phyloP scores from a whole-genome alignment of 2,797 vertebrate genomes.

The Harpagifer antarcticus region DNA sequence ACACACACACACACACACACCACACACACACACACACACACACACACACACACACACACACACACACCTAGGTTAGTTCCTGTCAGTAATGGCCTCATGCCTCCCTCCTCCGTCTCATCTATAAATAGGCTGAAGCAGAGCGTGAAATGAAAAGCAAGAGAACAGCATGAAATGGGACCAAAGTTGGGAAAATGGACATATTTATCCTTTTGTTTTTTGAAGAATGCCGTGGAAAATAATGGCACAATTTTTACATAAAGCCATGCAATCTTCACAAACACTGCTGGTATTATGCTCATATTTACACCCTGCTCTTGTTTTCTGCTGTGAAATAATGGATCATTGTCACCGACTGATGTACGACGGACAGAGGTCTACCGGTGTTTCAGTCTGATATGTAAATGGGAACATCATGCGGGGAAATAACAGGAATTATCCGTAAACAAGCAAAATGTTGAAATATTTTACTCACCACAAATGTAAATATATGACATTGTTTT shows the following conservation, averaged over 20 bases:
- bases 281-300: conserved; percentile 56
- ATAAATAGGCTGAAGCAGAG: conserved; percentile 82
- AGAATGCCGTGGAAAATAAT: conserved; percentile 63
- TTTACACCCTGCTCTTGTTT: conserved; percentile 45
- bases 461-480: conserved; percentile 2
- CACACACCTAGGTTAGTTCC: conserved; percentile 52
- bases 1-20: background rate
- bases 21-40: conserved; percentile 28
- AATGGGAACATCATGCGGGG: conserved; percentile 31
- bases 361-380: conserved; percentile 19
- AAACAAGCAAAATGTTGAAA: conserved; percentile 22
- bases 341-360: conserved; percentile 27
- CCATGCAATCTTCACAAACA: conserved; percentile 76
- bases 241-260: conserved; percentile 69
- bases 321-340: conserved; percentile 53
- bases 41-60: conserved; percentile 17
- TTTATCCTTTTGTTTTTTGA: conserved; percentile 75
- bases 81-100: conserved; percentile 71
- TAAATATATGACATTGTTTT: conserved; percentile 9
- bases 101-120: conserved; percentile 70
- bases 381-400: conserved; percentile 52
- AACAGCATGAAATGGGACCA: conserved; percentile 76
- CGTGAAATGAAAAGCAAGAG: conserved; percentile 82
- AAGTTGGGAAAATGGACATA: conserved; percentile 76
- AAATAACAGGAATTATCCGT: conserved; percentile 37